A percentile compares a stretch with the other conserved stretches of the same genome.
These are phyloP conservation scores for Acanthosoma haemorrhoidale DNA, from an alignment of 2,888 invertebrate species.

Conservation along the genomic window DNA sequence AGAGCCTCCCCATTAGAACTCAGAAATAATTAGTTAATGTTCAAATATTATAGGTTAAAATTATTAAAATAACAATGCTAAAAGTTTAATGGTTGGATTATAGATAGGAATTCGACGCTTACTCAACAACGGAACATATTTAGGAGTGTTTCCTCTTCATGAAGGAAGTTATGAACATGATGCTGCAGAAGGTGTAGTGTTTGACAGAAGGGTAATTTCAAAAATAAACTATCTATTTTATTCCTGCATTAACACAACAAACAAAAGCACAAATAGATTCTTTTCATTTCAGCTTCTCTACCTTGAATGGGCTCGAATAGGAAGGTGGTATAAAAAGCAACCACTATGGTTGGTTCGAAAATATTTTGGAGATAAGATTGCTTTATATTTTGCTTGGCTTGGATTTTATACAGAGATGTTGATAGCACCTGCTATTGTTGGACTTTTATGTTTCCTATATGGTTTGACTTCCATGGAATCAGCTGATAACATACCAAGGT, in stretches of 20 bases:
- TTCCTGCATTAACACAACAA: too few species aligned
- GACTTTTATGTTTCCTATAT: slow-evolving; percentile 79
- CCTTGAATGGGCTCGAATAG: slow-evolving; percentile 74
- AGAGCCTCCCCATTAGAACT: too few species aligned
- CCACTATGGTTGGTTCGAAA: slow-evolving; percentile 81
- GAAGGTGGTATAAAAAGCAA: slow-evolving; percentile 86
- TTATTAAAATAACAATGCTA: too few species aligned
- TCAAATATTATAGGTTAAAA: too few species aligned
- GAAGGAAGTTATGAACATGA: slow-evolving; percentile 74
- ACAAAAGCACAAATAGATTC: too few species aligned
- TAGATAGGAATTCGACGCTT: slow-evolving; percentile 72
- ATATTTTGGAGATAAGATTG: slow-evolving; percentile 90
- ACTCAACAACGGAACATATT: slow-evolving; percentile 74
- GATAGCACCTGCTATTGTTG: slow-evolving; percentile 79
- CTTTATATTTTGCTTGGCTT: slow-evolving; percentile 86
- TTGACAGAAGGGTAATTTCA: slow-evolving; percentile 64
- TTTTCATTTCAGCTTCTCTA: slow-evolving; percentile 29
- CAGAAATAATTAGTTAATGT: too few species aligned
- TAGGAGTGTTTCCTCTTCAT: slow-evolving; percentile 81
- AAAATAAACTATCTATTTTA: not conserved
- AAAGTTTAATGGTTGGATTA: not conserved
- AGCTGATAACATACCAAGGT: slow-evolving; percentile 70
- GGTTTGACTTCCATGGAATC: slow-evolving; percentile 78
- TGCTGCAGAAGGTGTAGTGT: slow-evolving; percentile 59
- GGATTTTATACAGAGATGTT: slow-evolving; percentile 89